Base-by-base conservation (phyloP, 92 coral and sea anemone species). In the Epizoanthus scotinus region DNA sequence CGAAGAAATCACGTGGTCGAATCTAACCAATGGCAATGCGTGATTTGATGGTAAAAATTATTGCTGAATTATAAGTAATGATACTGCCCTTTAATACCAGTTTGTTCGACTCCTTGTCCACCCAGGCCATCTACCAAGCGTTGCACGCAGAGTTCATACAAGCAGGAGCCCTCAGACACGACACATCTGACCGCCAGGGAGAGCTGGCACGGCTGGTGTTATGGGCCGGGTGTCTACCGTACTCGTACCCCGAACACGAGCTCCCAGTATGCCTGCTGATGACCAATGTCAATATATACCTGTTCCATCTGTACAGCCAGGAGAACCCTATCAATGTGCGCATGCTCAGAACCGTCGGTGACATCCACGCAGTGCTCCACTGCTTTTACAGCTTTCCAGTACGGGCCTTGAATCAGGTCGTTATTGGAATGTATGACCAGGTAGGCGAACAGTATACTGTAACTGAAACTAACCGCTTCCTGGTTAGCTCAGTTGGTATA, bases 211-310 rank as follows among this genome's bases (percentile, higher is more conserved):
- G 90, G 58, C 54, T 93, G 83, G 83, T 90, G 7, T 79, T 95
- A 26, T 95, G 99, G 99, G 87, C 92, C 3, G 93, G 96, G 17
- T 95, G 99, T 38, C 95, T 95, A n/a, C 99, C 99, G 57, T 95
- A 95, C 86, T 87, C 90, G 29, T 91, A 84, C 38, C 99, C 99
- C 3, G 98, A 93, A 31, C 96, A 87, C 79, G 99, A 95, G 73
- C 89, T 95, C 9, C 96, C 99, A 9, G 93, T 93, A 24, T 95
- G 98, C 60, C 92, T 95, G 27, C 73, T 95, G 73, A 83, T 95
- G 89, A 95, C 99, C 34, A 88, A 87, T 75, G 49, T 85, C 66
- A 95, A 93, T 78, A 89, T 95, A 25, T 89, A 94, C 67, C 88
- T 95, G 82, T 93, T 93, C 63, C 92, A 95, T 36, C 78, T 94